Percentiles rank a stretch among this genome's conserved stretches.
These are phyloP conservation scores for Echinops telfairi DNA, from an alignment of 2,113 vertebrate species.

Conservation along the genomic window DNA sequence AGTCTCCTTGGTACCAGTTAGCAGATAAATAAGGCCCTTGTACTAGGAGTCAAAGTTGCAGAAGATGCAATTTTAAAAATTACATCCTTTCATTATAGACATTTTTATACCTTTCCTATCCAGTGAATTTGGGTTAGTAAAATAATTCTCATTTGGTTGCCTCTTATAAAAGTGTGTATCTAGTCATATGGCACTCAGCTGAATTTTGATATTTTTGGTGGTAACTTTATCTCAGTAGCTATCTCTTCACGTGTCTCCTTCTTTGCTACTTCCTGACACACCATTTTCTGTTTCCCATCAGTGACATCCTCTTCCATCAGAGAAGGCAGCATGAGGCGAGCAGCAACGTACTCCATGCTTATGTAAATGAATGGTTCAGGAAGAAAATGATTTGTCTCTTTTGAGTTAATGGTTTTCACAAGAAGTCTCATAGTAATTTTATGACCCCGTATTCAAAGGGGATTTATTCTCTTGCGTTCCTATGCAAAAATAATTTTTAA, in stretches of 20 bases:
- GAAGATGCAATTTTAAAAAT: background rate
- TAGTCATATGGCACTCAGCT: too few species aligned
- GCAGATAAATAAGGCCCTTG: background rate
- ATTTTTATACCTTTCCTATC: background rate
- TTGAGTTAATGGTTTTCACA: conserved; percentile 33
- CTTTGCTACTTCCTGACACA: background rate
- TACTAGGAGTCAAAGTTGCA: background rate
- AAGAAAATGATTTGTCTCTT: background rate
- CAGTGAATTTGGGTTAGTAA: background rate
- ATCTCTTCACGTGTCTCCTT: background rate
- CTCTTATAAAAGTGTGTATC: too few species aligned
- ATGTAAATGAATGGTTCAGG: conserved; percentile 10
- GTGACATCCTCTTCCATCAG: background rate
- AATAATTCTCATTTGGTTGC: background rate
- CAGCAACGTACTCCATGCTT: background rate
- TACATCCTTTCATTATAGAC: background rate
- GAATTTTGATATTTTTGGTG: background rate
- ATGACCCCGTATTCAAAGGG: background rate
- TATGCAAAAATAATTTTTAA: conserved; percentile 12
- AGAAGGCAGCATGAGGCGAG: background rate
- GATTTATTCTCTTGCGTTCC: conserved; percentile 14
- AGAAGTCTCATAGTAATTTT: conserved; percentile 53
- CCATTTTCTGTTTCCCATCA: background rate
- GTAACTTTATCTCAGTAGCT: background rate
- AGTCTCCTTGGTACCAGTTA: background rate